Conservation (phyloP, 2,888 invertebrate species). For the Platycnemis pennipes region DNA sequence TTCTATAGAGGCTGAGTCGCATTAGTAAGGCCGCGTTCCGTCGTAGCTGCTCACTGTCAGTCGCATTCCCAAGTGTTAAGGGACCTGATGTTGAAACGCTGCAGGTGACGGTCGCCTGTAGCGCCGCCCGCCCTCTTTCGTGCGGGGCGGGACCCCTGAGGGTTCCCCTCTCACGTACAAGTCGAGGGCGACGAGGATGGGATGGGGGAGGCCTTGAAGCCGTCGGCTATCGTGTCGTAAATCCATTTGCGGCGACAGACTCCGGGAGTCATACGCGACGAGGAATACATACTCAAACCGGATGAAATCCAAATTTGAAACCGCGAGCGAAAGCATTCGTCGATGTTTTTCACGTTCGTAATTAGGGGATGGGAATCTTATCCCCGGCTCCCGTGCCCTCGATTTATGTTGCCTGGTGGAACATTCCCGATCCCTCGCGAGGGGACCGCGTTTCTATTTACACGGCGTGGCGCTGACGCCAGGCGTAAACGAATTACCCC, state of each 20-base stretch:
- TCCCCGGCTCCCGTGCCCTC: neutral
- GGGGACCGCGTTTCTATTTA: neutral
- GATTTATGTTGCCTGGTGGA: neutral
- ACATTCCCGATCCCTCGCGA: no score
- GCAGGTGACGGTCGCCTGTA: neutral
- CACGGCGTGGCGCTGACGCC: neutral
- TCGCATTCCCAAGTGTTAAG: no score
- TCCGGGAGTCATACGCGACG: neutral
- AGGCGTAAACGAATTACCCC: neutral
- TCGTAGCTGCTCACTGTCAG: no score
- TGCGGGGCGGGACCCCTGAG: neutral
- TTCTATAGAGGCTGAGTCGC: no score
- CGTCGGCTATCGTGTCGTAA: neutral
- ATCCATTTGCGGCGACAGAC: neutral
- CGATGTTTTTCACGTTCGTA: neutral
- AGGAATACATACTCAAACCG: neutral
- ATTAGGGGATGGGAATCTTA: neutral
- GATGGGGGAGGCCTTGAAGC: neutral
- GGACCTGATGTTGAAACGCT: neutral
- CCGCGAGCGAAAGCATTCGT: neutral
- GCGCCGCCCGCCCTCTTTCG: neutral
- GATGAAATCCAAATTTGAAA: neutral
- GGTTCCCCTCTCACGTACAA: neutral
- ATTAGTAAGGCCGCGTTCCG: no score
- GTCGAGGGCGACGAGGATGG: neutral